Conservation (phyloP, 2,888 invertebrate genomes). For the Macrosoma leucophasiata region DNA sequence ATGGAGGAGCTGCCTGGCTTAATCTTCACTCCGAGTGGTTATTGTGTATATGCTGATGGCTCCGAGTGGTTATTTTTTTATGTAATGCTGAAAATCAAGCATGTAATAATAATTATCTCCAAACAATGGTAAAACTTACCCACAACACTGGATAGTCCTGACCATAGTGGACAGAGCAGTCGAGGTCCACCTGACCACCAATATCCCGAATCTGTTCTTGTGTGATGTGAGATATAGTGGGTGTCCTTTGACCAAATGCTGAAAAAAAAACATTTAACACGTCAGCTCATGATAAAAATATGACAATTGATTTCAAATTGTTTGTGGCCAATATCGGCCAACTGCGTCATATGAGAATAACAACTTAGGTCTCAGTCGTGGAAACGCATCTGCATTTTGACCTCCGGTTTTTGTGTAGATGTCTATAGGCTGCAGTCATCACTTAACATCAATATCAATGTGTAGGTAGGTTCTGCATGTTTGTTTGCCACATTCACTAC, state of each 20-base stretch:
- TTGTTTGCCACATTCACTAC: no score
- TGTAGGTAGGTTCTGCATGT: no score
- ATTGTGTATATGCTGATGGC: no score
- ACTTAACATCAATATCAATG: constrained; percentile 9
- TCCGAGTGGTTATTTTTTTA: no score
- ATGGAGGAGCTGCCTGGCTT: no score
- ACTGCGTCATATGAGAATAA: no score
- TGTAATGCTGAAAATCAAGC: no score
- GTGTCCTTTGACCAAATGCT: constrained; percentile 83
- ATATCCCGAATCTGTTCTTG: constrained; percentile 95
- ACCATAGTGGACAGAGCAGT: constrained; percentile 92
- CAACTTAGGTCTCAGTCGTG: not conserved
- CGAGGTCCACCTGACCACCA: constrained; percentile 90
- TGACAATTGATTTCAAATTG: no score
- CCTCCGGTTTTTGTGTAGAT: not conserved
- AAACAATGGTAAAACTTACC: constrained; percentile 49
- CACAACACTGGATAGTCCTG: constrained; percentile 92
- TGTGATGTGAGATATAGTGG: constrained; percentile 93
- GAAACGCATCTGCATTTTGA: not conserved
- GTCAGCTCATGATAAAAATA: no score
- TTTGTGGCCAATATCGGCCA: no score
- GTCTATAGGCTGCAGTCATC: not conserved
- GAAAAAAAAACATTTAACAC: constrained; percentile 30
- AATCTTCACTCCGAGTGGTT: no score
- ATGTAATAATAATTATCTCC: no score